A percentile compares a stretch with the other conserved stretches of the same genome.
Conservation (phyloP, 1,140 invertebrate genomes). For the Procambarus clarkii region DNA sequence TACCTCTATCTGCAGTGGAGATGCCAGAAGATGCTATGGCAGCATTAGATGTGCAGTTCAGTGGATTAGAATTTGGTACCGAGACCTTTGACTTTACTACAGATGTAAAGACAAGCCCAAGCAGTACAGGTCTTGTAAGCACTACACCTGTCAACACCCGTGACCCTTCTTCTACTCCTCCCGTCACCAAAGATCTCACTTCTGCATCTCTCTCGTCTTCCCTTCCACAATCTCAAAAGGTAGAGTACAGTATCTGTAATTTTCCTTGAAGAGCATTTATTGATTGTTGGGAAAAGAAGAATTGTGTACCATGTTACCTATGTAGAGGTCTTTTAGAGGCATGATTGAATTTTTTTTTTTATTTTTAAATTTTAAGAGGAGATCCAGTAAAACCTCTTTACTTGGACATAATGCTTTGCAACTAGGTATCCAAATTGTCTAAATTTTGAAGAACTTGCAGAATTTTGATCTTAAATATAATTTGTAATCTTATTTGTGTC, state of each 20-base stretch:
- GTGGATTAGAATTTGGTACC: constrained; percentile 89
- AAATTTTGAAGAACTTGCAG: too few species aligned
- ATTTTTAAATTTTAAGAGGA: too few species aligned
- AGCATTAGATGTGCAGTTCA: constrained; percentile 95
- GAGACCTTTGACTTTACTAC: constrained; percentile 77
- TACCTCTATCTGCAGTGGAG: constrained; percentile 94
- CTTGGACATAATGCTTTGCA: too few species aligned
- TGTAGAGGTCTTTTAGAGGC: not conserved
- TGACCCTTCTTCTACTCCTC: constrained; percentile 57
- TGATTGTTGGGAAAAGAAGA: too few species aligned
- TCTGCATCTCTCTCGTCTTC: constrained; percentile 51
- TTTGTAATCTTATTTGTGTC: too few species aligned
- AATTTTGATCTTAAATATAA: too few species aligned
- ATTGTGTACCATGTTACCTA: too few species aligned
- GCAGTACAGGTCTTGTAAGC: constrained; percentile 35
- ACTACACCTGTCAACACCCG: constrained; percentile 42
- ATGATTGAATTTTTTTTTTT: not conserved
- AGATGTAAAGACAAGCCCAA: constrained; percentile 69
- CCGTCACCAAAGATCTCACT: constrained; percentile 58
- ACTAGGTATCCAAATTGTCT: too few species aligned
- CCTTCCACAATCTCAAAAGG: constrained; percentile 56
- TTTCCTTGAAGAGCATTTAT: not conserved
- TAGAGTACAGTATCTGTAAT: not conserved
- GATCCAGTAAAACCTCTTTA: too few species aligned
- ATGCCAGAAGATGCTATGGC: constrained; percentile 92